Evolutionary conservation across 2,888 invertebrate species (phyloP).

Genomic region (Argyresthia goedartella): DNA sequence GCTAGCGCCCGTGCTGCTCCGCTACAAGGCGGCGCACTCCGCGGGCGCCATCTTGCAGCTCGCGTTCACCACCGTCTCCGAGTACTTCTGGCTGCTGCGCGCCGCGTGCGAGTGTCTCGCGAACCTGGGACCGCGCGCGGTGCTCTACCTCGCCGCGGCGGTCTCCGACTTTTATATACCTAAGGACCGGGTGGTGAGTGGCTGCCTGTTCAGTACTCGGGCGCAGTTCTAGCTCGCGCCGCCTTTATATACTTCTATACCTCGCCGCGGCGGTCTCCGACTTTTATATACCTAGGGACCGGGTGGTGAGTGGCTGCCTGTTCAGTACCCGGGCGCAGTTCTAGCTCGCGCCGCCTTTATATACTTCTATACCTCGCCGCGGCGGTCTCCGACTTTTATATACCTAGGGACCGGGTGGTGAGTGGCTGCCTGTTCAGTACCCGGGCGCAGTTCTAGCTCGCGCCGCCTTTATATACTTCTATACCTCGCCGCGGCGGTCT

Average conservation of each 20-base stretch:
- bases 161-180: conserved; percentile 99
- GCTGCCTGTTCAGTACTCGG: too few species aligned
- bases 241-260: too few species aligned
- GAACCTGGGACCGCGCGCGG: conserved; percentile 75
- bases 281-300: conserved; percentile 94
- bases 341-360: too few species aligned
- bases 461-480: too few species aligned
- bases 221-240: too few species aligned
- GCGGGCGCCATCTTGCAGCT: conserved; percentile 80
- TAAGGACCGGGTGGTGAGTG: conserved; percentile 86
- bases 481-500: conserved; percentile 98
- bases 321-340: too few species aligned
- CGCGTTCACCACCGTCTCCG: conserved; percentile 87
- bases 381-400: conserved; percentile 98
- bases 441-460: too few species aligned
- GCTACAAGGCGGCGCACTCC: conserved; percentile 85
- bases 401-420: conserved; percentile 94
- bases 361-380: conserved; percentile 98
- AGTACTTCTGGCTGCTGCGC: conserved; percentile 92
- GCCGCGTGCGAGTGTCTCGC: conserved; percentile 84
- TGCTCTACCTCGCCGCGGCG: conserved; percentile 97
- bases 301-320: conserved; percentile 86
- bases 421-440: too few species aligned
- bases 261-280: conserved; percentile 99
- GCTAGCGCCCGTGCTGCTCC: conserved; percentile 77